These are phyloP conservation scores for Drosophila siamana DNA, from an alignment of 2,888 invertebrate species.

Conservation along the genomic window DNA sequence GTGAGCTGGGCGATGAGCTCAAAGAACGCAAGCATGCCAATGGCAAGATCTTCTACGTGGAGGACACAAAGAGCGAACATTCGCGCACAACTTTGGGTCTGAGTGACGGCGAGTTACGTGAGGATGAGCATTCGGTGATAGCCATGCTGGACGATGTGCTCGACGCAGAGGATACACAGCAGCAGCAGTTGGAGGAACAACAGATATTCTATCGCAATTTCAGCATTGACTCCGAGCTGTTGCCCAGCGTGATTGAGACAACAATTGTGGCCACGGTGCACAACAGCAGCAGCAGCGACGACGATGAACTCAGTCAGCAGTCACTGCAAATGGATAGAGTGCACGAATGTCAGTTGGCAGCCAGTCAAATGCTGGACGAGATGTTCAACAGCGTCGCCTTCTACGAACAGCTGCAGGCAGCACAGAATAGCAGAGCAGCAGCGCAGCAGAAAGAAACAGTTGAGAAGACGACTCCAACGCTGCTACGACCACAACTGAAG, in stretches of 20 bases:
- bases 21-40: slow-evolving; percentile 81
- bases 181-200: slow-evolving; percentile 47
- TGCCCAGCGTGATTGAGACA: slow-evolving; percentile 81
- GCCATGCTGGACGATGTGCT: slow-evolving; percentile 83
- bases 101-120: slow-evolving; percentile 44
- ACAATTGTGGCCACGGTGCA: slow-evolving; percentile 83
- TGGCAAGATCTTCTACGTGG: slow-evolving; percentile 81
- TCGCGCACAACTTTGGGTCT: slow-evolving; percentile 37
- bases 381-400: slow-evolving; percentile 70
- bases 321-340: slow-evolving; percentile 32
- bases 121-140: slow-evolving; percentile 82
- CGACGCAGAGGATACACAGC: slow-evolving; percentile 74
- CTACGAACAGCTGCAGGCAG: slow-evolving; percentile 57
- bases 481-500: slow-evolving; percentile 12
- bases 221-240: slow-evolving; percentile 82
- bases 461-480: background rate
- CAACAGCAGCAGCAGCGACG: slow-evolving; percentile 73
- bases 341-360: slow-evolving; percentile 59
- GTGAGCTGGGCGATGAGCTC: slow-evolving; percentile 76
- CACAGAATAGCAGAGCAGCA: background rate
- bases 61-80: slow-evolving; percentile 68
- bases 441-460: too few relatives aligned
- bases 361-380: slow-evolving; percentile 68
- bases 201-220: slow-evolving; percentile 60
- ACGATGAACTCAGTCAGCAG: slow-evolving; percentile 44